Evolutionary conservation across 2,888 invertebrate genomes (phyloP), one percentile per base, ranked within the genome.

Genomic region (Antitype chi): DNA sequence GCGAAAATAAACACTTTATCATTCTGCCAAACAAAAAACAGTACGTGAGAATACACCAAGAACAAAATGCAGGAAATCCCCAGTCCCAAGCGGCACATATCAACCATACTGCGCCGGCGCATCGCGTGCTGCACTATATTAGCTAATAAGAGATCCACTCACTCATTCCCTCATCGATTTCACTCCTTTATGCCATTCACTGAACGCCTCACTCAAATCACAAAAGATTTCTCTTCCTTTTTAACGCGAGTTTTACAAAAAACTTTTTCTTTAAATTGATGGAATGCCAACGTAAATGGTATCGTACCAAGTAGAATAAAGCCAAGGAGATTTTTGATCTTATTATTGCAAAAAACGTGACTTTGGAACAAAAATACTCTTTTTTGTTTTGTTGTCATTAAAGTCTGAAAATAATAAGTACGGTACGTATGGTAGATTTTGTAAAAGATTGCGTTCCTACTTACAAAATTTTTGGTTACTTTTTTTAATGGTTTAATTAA

Each of bases 71-170:
- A 70, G 55, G 62, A 57, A 60, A 63, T 74, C 15, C 49, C 11
- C 60, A 57, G 87, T 28, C n/a, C 63, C 49, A 82, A 87, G 79
- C 59, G 84, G 86, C 86, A 80, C 62, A 85, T 73, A 82, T 74
- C 84, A 83, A 73, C 23, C 32, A 53, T 62, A 70, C 70, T 80
- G 73, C 82, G 80, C 82, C 70, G 78, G 84, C 81, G 82, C 86
- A 92, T 94, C 92, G 94, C 94, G 94, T 94, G 94, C 87, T 83
- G 82, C 85, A 85, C 90, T 92, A 91, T 93, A 93, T 93, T 92
- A 93, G 90, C 91, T 92, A 93, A 93, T 93, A 93, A 93, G 91
- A 87, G 90, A 88, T 87, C 87, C 87, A 85, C 85, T 87, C 89
- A 87, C 88, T 85, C 82, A 84, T 84, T 87, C 88, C 81, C 88